Percentiles rank a stretch among this genome's conserved stretches.
Conservation (phyloP, 2,113 vertebrate genomes). For the Tragulus kanchil region DNA sequence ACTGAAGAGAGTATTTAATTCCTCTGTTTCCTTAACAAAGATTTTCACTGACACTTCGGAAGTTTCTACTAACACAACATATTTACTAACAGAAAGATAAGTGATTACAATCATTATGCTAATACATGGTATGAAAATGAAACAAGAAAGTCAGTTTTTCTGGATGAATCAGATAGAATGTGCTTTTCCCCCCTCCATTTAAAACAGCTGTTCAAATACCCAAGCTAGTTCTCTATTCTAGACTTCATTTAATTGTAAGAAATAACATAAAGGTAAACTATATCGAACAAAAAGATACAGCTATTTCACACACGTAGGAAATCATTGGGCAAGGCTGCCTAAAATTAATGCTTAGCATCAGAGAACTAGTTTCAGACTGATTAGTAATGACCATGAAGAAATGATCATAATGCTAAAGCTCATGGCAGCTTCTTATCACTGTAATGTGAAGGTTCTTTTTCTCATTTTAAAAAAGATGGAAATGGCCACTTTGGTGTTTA, state of each 20-base stretch:
- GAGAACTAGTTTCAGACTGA: not conserved
- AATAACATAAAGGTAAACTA: slow-evolving; percentile 23
- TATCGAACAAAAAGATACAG: not conserved
- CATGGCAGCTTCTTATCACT: not conserved
- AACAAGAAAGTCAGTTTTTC: slow-evolving; percentile 25
- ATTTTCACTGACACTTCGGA: slow-evolving; percentile 22
- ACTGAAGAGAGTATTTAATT: not conserved
- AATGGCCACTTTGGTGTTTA: not conserved
- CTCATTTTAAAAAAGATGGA: not conserved
- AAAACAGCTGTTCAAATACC: slow-evolving; percentile 37
- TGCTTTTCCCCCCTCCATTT: not conserved
- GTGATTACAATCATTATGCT: not conserved
- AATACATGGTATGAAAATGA: not conserved
- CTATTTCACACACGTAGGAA: slow-evolving; percentile 8
- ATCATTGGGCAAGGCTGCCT: not conserved
- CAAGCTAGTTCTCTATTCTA: slow-evolving; percentile 26
- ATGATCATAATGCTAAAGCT: not conserved
- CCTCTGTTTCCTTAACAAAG: slow-evolving; percentile 8
- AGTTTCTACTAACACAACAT: slow-evolving; percentile 18
- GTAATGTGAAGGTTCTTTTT: not conserved
- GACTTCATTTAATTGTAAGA: slow-evolving; percentile 42
- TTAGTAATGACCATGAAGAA: not conserved
- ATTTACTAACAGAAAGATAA: slow-evolving; percentile 17
- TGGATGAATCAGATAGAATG: not conserved
- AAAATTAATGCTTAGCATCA: not conserved